Base-by-base conservation (phyloP, 2,797 vertebrate species). In the Nasua narica region DNA sequence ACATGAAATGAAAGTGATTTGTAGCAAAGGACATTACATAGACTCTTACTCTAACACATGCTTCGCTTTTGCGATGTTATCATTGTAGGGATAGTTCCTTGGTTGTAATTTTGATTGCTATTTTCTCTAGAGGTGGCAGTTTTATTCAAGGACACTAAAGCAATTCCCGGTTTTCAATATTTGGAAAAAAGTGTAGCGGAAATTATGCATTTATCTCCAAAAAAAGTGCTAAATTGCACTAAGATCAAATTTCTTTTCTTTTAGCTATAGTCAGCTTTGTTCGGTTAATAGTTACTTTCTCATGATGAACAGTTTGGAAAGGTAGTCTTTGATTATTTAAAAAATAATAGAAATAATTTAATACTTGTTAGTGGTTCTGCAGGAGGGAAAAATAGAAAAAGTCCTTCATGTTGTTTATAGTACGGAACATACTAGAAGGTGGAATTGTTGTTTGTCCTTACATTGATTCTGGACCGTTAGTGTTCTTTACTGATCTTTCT, bases 311-410 rank as follows among this genome's bases (percentile, higher is more conserved):
- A 91, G 21, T 76, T 69, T 54, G n/a, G 85, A 82, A 91, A 70
- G 43, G 29, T 84, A 96, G 82, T 92, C 19, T 85, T 94, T 43
- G 65, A 37, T 48, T 60, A 95, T 86, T 87, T 88, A n/a, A 78
- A 94, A 89, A 95, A 46, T 69, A 93, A 50, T 60, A 37, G 21
- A 74, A 77, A 58, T 83, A 72, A 84, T 35, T 93, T 81, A 85
- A n/a, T 94, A 67, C 40, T 54, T 95, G 5, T 83, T 83, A 93
- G 32, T 65, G 11, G 46, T 23, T 69, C 54, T 25, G 0, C 14
- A 87, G 56, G 43, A 92, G 46, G 81, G 56, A 82, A 79, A 70
- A 67, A 37, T 82, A 40, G 58, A 54, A 94, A 91, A 76, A 29
- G 8, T 76, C 27, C 58, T 89, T 62, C n/a, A 52, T 83, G 67